Base-by-base conservation (phyloP, 2,797 vertebrate genomes). In the Silurus aristotelis region DNA sequence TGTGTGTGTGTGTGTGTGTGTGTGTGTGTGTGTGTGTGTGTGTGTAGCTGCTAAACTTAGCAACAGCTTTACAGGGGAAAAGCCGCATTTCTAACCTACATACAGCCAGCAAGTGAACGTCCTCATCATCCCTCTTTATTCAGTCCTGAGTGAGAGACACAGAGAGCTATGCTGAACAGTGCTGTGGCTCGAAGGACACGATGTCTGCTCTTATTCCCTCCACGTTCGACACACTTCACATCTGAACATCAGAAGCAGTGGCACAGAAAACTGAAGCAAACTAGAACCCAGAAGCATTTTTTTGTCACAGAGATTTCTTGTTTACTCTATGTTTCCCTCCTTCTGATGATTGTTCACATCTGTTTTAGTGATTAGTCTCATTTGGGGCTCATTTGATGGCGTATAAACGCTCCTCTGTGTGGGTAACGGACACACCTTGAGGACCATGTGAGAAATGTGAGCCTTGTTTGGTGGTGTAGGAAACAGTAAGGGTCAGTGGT, bases 61-160 rank as follows among this genome's bases (percentile, higher is more conserved):
- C 56, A 61, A 3, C 27, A 61, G 76, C 58, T 78, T 78, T n/a
- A 43, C 19, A 22, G 27, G 3, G 31, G 43, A 61, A 61, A n/a
- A 43, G 19, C 31, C 48, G 46, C 70, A 82, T 67, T 67, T 67
- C 70, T 75, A 81, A 52, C 84, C 84, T 82, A 58, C 20, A 73
- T 73, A 67, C 70, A 70, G 60, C 58, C 48, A 76, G 31, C 48
- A 85, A 64, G 15, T 14, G 63, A 71, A 81, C 22, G 38, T 76
- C 72, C 83, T 85, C 56, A 78, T 78, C 64, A 55, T 78, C 56
- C 76, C 73, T 77, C 70, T 77, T 22, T 60, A 76, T 67, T 81
- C 84, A 66, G 27, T 25, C 46, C 78, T 85, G 78, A 55, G 55
- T 48, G 46, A 38, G 84, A 85, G 60, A 66, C 60, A 86, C 15